Evolutionary conservation across 2,888 invertebrate genomes (phyloP), one percentile per base, ranked within the genome.

Genomic region (Dynastes maya): DNA sequence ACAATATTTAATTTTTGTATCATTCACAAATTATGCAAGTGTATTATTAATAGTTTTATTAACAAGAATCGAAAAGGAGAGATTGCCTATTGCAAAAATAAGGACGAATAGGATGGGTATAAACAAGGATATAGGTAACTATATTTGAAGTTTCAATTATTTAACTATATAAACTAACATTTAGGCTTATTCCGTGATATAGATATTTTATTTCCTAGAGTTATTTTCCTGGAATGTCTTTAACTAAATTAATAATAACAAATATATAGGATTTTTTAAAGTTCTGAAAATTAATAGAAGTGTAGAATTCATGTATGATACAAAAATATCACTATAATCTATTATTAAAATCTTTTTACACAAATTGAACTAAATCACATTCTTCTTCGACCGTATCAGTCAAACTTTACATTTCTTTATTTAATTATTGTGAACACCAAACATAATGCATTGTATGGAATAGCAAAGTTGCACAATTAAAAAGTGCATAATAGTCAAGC

Each of bases 341-440:
- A 77, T 77, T 13, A 68, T 67, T 40, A 67, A 65, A 63, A 68
- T 37, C 49, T 79, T 72, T 79, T 77, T 77, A 79, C 72, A 79
- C 64, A 72, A 77, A 79, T 79, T 79, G 74, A 79, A 79, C 79
- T 79, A 79, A 79, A 79, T 79, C 79, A 79, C 79, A 79, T 77
- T 79, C 77, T 77, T 77, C 71, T 51, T 63, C 68, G 68, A 70
- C 76, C 55, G 55, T 53, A 70, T 51, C 67, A 76, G 79, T 76
- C 76, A 63, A 58, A 61, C 75, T 65, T 61, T 68, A 22, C 51
- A 70, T 29, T 27, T 63, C 40, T 68, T 61, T 29, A 70, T 72
- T 58, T 49, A 71, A 75, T 76, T 61, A 58, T 51, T 79, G 76
- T 79, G 79, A 79, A 79, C 76, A 77, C 79, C 79, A 77, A 77